Evolutionary conservation across 2,888 invertebrate species (phyloP).

Genomic region (Nasonovia ribisnigri): DNA sequence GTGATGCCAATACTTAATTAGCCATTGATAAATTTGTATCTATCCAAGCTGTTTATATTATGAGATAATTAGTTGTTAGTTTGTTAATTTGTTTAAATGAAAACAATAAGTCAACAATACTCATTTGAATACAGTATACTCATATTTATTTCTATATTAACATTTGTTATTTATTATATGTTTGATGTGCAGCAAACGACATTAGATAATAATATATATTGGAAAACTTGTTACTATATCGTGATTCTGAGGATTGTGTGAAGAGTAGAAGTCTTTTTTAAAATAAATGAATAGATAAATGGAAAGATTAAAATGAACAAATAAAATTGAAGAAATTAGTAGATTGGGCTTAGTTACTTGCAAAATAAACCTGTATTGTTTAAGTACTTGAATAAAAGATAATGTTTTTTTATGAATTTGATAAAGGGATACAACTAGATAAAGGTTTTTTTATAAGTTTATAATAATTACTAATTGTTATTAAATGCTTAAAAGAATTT

Average conservation of each 20-base stretch:
- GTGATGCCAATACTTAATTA: neutral
- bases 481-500: neutral
- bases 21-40: neutral
- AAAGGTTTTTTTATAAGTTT: conserved; percentile 73
- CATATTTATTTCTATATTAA: neutral
- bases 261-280: too few species aligned
- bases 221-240: neutral
- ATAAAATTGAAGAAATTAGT: neutral
- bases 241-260: neutral
- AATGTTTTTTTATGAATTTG: conserved; percentile 84
- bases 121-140: neutral
- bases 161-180: conserved; percentile 8
- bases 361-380: conserved; percentile 74
- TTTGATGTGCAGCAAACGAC: neutral
- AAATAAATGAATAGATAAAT: conserved; percentile 1
- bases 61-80: neutral
- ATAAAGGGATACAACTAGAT: conserved; percentile 91
- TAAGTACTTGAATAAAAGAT: conserved; percentile 93
- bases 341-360: conserved; percentile 34
- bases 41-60: neutral
- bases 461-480: neutral
- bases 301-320: neutral
- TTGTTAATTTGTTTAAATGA: neutral
- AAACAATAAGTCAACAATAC: neutral
- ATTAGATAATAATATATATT: neutral